These are phyloP conservation scores for Drosophila paranaensis DNA, from an alignment of 2,888 invertebrate genomes.

Conservation along the genomic window DNA sequence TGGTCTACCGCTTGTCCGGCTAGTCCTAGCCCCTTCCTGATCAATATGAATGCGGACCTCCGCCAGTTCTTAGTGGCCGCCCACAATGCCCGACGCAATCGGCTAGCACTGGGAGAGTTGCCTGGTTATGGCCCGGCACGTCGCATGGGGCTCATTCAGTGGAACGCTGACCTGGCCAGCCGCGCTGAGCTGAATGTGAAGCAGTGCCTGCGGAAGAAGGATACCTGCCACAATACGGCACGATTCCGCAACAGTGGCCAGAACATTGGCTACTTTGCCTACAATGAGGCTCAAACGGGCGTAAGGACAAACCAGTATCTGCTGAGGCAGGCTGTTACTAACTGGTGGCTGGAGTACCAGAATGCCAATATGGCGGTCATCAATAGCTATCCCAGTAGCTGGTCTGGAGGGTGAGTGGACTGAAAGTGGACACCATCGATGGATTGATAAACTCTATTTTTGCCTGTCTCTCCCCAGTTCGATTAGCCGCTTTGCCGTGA, in stretches of 20 bases:
- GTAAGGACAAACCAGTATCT: constrained; percentile 16
- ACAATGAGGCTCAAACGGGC: not conserved
- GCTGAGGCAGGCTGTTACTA: constrained; percentile 18
- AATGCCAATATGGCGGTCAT: constrained; percentile 44
- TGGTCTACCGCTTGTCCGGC: constrained; percentile 41
- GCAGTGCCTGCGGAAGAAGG: constrained; percentile 41
- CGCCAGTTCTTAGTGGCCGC: constrained; percentile 11
- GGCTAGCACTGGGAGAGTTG: constrained; percentile 37
- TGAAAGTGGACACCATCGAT: not conserved
- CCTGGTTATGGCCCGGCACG: constrained; percentile 42
- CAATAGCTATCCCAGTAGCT: constrained; percentile 34
- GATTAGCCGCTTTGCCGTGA: constrained; percentile 52
- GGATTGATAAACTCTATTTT: not conserved
- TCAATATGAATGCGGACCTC: constrained; percentile 16
- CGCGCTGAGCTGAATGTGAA: constrained; percentile 54
- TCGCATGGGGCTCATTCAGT: constrained; percentile 57
- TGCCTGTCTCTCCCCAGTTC: constrained; percentile 9
- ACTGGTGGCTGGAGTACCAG: constrained; percentile 60
- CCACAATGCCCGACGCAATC: constrained; percentile 49
- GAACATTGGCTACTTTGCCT: constrained; percentile 46
- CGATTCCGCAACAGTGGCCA: constrained; percentile 49
- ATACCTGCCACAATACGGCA: constrained; percentile 52
- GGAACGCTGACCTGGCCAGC: constrained; percentile 49
- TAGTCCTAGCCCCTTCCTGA: constrained; percentile 32
- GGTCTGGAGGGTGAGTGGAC: constrained; percentile 41